These are phyloP conservation scores for Epinephelus moara DNA, from an alignment of 2,113 vertebrate species.

Conservation along the genomic window DNA sequence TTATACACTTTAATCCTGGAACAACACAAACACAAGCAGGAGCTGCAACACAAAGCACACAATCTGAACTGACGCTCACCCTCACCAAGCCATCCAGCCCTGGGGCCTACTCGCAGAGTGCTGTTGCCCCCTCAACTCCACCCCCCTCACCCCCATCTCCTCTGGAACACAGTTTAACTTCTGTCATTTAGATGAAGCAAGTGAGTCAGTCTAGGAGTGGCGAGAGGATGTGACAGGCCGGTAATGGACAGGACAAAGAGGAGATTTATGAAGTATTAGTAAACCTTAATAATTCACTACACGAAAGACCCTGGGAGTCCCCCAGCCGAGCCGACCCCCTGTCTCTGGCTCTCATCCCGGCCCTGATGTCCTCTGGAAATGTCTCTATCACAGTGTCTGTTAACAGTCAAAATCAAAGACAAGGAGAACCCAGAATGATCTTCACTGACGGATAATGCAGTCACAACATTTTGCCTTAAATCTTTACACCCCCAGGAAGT, in stretches of 20 bases:
- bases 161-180: slow-evolving; percentile 86
- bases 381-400: not conserved
- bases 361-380: slow-evolving; percentile 31
- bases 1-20: not conserved
- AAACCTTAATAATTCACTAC: slow-evolving; percentile 88
- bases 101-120: slow-evolving; percentile 74
- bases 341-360: slow-evolving; percentile 45
- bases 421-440: slow-evolving; percentile 12
- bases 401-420: slow-evolving; percentile 23
- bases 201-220: slow-evolving; percentile 71
- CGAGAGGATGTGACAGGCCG: slow-evolving; percentile 85
- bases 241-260: slow-evolving; percentile 87
- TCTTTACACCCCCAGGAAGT: not conserved
- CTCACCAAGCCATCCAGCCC: slow-evolving; percentile 71
- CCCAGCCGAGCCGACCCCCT: slow-evolving; percentile 29
- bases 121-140: slow-evolving; percentile 53
- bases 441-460: not conserved
- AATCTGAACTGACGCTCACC: slow-evolving; percentile 47
- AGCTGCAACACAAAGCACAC: slow-evolving; percentile 24
- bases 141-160: slow-evolving; percentile 61
- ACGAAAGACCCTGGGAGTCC: slow-evolving; percentile 73
- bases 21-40: slow-evolving; percentile 36
- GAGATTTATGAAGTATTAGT: slow-evolving; percentile 86
- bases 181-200: slow-evolving; percentile 84
- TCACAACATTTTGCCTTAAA: not conserved